Base-by-base conservation (phyloP, 1,140 invertebrate genomes). In the Drosophila rufa region DNA sequence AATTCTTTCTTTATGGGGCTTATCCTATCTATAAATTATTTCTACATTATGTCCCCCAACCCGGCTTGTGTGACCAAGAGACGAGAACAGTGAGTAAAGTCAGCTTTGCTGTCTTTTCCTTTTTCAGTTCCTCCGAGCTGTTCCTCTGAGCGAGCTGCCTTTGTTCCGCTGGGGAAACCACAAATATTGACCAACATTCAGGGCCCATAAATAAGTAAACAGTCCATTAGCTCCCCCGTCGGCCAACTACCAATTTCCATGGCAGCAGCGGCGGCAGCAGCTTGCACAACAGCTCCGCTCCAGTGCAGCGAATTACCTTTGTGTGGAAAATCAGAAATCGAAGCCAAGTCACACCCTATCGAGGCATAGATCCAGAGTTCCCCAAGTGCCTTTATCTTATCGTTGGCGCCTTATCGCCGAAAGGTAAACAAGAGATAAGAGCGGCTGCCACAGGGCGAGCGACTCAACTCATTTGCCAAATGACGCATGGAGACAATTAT, bases 131-230 rank as follows among this genome's bases (percentile, higher is more conserved):
- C 36, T 71, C 33, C 30, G 42, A 30, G 45, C 6, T 40, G 15
- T 45, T 60, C 46, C 27, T 75, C 15, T 42, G 42, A 42, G 42
- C 27, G 40, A 47, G 36, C 19, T 27, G 55, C 17, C 71, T 61
- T 71, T 73, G 67, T 74, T 61, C 45, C 47, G 46, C 14, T 40
- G 46, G 62, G 43, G 11, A 22, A 42, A 36, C 51, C 53, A 77
- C 75, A 78, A 78, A 78, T 78, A 78, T 78, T 78, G 75, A 78
- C 75, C 75, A 78, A 78, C 75, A 77, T 78, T 78, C 74, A 46
- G 75, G 50, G 75, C 48, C 74, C 74, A 78, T 78, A 78, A 78
- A 78, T 78, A 78, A 77, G 74, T 78, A 78, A 78, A 66, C 75
- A 78, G 75, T 78, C 64, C 75, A 78, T 78, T 78, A 78, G 75